A percentile compares a stretch with the other conserved stretches of the same genome.
Evolutionary conservation across 2,888 invertebrate genomes (phyloP).

Genomic region (Syrphus vitripennis): DNA sequence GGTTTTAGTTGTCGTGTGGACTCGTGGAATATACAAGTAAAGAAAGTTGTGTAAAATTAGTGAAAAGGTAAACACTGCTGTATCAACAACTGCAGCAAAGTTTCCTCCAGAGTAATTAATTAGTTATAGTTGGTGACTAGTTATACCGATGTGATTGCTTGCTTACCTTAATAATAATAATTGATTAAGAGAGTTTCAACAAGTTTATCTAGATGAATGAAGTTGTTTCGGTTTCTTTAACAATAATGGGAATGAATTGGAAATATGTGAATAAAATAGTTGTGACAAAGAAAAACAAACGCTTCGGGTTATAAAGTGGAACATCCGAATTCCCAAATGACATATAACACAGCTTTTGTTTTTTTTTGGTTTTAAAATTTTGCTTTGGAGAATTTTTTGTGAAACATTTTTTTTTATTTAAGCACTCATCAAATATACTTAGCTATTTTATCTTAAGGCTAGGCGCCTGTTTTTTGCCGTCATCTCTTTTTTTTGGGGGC

Average conservation of each 20-base stretch:
- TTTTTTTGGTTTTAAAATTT: no score
- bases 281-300: neutral
- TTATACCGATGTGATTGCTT: conserved; percentile 15
- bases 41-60: conserved; percentile 58
- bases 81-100: neutral
- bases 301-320: neutral
- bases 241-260: neutral
- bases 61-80: neutral
- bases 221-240: conserved; percentile 18
- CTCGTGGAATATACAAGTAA: conserved; percentile 29
- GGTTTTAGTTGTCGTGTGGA: neutral
- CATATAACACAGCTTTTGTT: no score
- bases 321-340: no score
- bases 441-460: no score
- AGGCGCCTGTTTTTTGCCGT: no score
- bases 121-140: neutral
- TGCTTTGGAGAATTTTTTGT: no score
- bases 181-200: conserved; percentile 35
- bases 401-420: no score
- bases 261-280: neutral
- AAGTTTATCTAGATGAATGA: conserved; percentile 20
- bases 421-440: no score
- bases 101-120: conserved; percentile 52
- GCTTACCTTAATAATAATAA: conserved; percentile 30
- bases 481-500: no score